phyloP scores from a whole-genome alignment of 92 coral and sea anemone species.

The Epizoanthus fatuus region DNA sequence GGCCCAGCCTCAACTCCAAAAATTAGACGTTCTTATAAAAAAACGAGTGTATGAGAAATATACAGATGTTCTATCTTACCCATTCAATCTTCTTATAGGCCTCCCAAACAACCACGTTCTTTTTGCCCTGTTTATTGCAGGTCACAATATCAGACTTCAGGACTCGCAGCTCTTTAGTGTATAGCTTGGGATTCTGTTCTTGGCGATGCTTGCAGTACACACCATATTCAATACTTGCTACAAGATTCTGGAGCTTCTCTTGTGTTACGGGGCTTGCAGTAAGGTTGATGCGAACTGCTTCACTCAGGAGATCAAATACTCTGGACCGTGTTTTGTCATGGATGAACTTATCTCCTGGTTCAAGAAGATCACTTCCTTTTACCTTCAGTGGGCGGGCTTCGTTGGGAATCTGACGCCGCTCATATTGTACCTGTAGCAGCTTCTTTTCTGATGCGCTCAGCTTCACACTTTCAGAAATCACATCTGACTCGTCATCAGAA shows the following conservation, averaged over 20 bases:
- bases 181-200: neutral
- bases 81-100: too few relatives aligned
- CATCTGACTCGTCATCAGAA: constrained; percentile 11
- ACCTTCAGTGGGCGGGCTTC: constrained; percentile 45
- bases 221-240: constrained; percentile 22
- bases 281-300: constrained; percentile 36
- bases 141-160: constrained; percentile 21
- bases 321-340: constrained; percentile 6
- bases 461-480: neutral
- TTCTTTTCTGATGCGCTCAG: neutral
- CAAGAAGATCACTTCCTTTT: constrained; percentile 25
- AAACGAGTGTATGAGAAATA: too few relatives aligned
- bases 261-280: neutral
- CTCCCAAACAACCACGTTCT: too few relatives aligned
- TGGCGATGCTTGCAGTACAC: neutral
- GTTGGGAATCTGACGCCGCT: neutral
- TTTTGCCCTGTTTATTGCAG: neutral
- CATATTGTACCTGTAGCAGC: neutral
- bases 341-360: constrained; percentile 63
- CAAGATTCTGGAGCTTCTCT: neutral
- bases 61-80: too few relatives aligned
- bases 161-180: constrained; percentile 14
- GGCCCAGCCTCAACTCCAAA: too few relatives aligned
- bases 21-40: too few relatives aligned
- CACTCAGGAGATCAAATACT: constrained; percentile 6